phyloP scores from a whole-genome alignment of 1,140 invertebrate species.

The Chionoecetes opilio region DNA sequence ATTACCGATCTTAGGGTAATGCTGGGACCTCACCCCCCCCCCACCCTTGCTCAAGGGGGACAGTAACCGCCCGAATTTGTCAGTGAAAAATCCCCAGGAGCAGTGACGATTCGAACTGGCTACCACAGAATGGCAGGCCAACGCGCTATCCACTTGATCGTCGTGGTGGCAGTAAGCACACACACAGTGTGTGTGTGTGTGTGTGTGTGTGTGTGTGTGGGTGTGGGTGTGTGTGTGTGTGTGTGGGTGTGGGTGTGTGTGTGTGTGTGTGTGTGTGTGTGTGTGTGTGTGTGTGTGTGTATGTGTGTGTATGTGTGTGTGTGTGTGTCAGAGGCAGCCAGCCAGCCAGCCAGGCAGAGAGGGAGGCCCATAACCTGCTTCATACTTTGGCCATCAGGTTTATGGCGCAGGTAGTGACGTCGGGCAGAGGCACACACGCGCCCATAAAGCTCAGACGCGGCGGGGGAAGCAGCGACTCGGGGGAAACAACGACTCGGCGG shows the following conservation, averaged over 20 bases:
- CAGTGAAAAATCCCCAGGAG: too few relatives aligned
- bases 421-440: constrained; percentile 10
- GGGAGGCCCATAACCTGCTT: neutral
- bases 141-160: too few relatives aligned
- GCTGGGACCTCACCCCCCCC: too few relatives aligned
- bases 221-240: neutral
- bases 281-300: constrained; percentile 48
- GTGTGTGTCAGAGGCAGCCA: constrained; percentile 1
- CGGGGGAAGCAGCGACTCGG: neutral
- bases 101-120: too few relatives aligned
- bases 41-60: too few relatives aligned
- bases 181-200: neutral
- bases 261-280: constrained; percentile 48
- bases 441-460: constrained; percentile 2
- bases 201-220: neutral
- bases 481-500: neutral
- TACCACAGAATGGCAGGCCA: too few relatives aligned
- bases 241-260: constrained; percentile 4
- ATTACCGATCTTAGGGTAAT: too few relatives aligned
- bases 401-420: constrained; percentile 25
- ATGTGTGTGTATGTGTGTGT: constrained; percentile 55
- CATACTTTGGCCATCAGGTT: constrained; percentile 28
- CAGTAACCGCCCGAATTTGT: too few relatives aligned
- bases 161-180: too few relatives aligned
- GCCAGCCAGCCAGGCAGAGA: neutral